Evolutionary conservation across 2,113 vertebrate genomes (phyloP).

Genomic region (Oenanthe melanoleuca): DNA sequence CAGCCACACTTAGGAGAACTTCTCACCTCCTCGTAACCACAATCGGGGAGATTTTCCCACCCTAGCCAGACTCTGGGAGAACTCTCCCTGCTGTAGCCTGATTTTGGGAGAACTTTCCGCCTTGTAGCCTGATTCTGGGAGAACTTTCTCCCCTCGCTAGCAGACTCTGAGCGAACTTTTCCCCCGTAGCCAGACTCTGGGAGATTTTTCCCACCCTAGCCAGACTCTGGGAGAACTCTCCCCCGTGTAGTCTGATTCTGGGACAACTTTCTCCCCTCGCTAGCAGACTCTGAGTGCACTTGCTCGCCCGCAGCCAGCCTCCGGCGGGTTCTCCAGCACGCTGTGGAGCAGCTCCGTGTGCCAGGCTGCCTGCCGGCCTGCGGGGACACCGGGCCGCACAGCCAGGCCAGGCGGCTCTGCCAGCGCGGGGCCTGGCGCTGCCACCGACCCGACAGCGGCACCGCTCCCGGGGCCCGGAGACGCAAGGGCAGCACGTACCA

Average conservation of each 20-base stretch:
- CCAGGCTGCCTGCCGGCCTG: background rate
- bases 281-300: too few relatives aligned
- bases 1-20: background rate
- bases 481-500: conserved; percentile 78
- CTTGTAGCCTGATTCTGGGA: too few relatives aligned
- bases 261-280: accelerated
- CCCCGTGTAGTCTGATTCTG: too few relatives aligned
- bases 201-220: too few relatives aligned
- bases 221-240: too few relatives aligned
- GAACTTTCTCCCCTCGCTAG: too few relatives aligned
- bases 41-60: too few relatives aligned
- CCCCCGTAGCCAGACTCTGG: too few relatives aligned
- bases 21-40: too few relatives aligned
- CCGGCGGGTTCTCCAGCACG: accelerated
- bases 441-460: background rate
- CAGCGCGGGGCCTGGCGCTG: background rate
- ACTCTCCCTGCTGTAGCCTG: too few relatives aligned
- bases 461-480: background rate
- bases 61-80: background rate
- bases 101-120: background rate
- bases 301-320: background rate
- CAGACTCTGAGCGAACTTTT: too few relatives aligned
- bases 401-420: background rate
- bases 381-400: background rate
- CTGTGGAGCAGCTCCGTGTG: accelerated